phyloP scores from a whole-genome alignment of 2,113 vertebrate genomes.

The Butastur rufipennis region DNA sequence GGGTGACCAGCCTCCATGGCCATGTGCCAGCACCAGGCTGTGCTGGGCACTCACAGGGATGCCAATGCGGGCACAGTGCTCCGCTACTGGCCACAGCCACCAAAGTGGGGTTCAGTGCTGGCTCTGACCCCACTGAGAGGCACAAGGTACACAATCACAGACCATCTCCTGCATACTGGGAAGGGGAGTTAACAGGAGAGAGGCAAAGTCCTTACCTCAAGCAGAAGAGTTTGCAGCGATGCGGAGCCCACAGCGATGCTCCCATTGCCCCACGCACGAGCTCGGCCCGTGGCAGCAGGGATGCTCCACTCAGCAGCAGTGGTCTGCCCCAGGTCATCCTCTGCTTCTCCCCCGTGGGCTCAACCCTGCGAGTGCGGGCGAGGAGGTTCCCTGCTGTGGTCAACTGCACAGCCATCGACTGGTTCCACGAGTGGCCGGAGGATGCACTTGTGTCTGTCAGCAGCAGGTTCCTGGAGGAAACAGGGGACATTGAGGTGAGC shows the following conservation, averaged over 20 bases:
- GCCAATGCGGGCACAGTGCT: accelerated
- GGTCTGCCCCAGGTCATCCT: conserved; percentile 67
- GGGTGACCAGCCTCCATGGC: accelerated
- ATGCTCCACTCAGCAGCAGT: accelerated
- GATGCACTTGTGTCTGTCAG: conserved; percentile 74
- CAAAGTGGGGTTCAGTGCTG: accelerated
- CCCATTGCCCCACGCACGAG: accelerated
- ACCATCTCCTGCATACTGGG: accelerated
- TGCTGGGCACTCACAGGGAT: background rate
- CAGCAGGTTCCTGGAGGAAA: conserved; percentile 73
- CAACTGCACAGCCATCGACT: conserved; percentile 77
- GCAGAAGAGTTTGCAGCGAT: background rate
- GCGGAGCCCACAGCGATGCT: accelerated
- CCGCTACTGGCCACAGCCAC: background rate
- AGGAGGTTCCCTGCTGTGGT: conserved; percentile 74
- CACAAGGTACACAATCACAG: background rate
- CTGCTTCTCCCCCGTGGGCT: conserved; percentile 80
- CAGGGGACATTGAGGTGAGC: conserved; percentile 61
- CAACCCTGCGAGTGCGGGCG: conserved; percentile 67
- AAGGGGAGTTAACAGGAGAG: background rate
- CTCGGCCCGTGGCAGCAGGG: accelerated
- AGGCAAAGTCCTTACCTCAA: background rate
- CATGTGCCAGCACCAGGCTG: accelerated
- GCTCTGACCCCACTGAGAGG: background rate
- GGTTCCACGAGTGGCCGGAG: conserved; percentile 80